A percentile compares a stretch with the other conserved stretches of the same genome.
Evolutionary conservation across 2,888 invertebrate species (phyloP).

Genomic region (Pedicia rivosa): DNA sequence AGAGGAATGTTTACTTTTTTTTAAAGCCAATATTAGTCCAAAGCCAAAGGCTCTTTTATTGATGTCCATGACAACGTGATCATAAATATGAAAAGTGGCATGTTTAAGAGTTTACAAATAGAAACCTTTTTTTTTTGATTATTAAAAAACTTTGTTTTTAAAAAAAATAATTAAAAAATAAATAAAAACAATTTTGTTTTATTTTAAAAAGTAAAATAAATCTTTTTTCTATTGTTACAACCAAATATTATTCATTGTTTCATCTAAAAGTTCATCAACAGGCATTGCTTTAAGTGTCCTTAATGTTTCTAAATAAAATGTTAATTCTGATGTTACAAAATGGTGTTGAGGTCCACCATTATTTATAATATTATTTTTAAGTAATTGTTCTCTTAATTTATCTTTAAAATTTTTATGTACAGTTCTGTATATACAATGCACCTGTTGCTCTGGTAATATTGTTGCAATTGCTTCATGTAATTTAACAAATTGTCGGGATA

Average conservation of each 20-base stretch:
- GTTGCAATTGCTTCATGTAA: constrained; percentile 80
- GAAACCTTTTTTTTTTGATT: too few relatives aligned
- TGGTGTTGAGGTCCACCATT: constrained; percentile 97
- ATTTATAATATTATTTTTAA: constrained; percentile 76
- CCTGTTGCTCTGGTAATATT: constrained; percentile 65
- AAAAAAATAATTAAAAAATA: too few relatives aligned
- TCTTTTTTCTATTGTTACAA: too few relatives aligned
- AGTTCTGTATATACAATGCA: constrained; percentile 56
- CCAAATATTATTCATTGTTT: constrained; percentile 75
- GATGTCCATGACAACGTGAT: too few relatives aligned
- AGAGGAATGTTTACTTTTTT: too few relatives aligned
- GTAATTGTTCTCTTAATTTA: constrained; percentile 66
- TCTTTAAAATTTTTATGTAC: constrained; percentile 78
- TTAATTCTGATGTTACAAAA: constrained; percentile 80
- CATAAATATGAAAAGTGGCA: too few relatives aligned
- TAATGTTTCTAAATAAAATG: constrained; percentile 78
- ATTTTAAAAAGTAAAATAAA: too few relatives aligned
- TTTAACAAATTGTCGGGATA: constrained; percentile 77
- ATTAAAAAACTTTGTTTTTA: too few relatives aligned
- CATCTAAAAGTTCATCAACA: constrained; percentile 52
- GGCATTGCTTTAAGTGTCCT: constrained; percentile 64
- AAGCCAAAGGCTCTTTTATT: too few relatives aligned
- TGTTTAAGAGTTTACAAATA: too few relatives aligned
- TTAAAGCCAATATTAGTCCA: too few relatives aligned
- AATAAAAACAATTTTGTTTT: too few relatives aligned